Base-by-base conservation (phyloP, 2,113 vertebrate species). In the Aegypius monachus region DNA sequence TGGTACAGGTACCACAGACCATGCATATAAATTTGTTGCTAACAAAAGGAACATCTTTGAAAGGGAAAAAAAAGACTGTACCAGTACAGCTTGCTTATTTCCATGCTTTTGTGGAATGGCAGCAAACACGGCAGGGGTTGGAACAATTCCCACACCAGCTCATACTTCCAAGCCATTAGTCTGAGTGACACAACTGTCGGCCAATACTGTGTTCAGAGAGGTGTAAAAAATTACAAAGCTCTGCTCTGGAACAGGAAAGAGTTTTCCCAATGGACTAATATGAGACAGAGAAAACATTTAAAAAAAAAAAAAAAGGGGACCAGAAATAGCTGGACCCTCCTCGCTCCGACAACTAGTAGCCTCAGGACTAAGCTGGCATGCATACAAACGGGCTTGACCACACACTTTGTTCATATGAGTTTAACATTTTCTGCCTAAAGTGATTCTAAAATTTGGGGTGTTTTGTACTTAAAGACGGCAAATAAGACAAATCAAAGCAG, bases 381-480 rank as follows among this genome's bases (percentile, higher is more conserved):
- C 8, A 7, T 42, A 66, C 31, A 66, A 71, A 71, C 1, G 0
- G 22, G 8, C 22, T 43, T 53, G 18, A 23, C 31, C 59, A 72
- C 0, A 0, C 32, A 36, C 32, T 31, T 7, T 32, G 43, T 19
- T 81, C 3, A 0, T 36, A 15, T 6, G 47, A n/a, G 27, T 43
- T 78, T 13, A 56, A 63, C 32, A n/a, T 29, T 86, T n/a, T 56
- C 45, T 70, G 21, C 25, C 63, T 29, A 11, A 36, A 75, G 26
- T 21, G 20, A 26, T 32, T n/a, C 67, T 27, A 78, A 78, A 78
- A 58, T 16, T 22, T 55, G 29, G 22, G 3, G 7, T 43, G 59
- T 15, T 88, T 56, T 58, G 50, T 36, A 53, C 26, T 68, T 73
- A 42, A 38, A 62, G 25, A 20, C 14, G 5, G 8, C 12, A 70